A percentile compares a stretch with the other conserved stretches of the same genome.
Evolutionary conservation across 2,888 invertebrate genomes (phyloP).

Genomic region (Plebejus argus): DNA sequence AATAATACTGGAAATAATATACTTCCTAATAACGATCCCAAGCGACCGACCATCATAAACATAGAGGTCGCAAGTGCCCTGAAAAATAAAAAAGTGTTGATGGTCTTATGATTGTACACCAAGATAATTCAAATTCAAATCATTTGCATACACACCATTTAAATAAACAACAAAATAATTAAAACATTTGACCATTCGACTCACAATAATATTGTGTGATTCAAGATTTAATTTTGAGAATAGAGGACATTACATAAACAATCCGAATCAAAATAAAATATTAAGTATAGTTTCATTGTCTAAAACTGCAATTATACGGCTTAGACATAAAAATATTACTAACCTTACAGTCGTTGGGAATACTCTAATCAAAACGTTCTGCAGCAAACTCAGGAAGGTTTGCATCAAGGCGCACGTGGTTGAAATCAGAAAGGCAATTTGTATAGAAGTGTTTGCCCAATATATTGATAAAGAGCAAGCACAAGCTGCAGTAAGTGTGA

Average conservation of each 20-base stretch:
- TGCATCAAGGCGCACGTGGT: slow-evolving; percentile 55
- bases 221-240: too few relatives aligned
- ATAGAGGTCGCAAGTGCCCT: slow-evolving; percentile 55
- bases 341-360: slow-evolving; percentile 60
- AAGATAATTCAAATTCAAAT: not conserved
- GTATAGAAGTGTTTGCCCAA: slow-evolving; percentile 53
- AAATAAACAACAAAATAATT: too few relatives aligned
- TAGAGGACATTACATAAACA: too few relatives aligned
- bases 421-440: slow-evolving; percentile 54
- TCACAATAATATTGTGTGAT: too few relatives aligned
- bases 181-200: too few relatives aligned
- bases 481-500: slow-evolving; percentile 47
- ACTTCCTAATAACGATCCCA: slow-evolving; percentile 56
- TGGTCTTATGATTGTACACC: too few relatives aligned
- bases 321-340: slow-evolving; percentile 10
- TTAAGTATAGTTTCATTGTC: too few relatives aligned
- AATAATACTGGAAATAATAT: slow-evolving; percentile 56
- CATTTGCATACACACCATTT: too few relatives aligned
- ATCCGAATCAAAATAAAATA: too few relatives aligned
- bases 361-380: slow-evolving; percentile 53
- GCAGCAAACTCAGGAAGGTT: slow-evolving; percentile 51
- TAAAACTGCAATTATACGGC: too few relatives aligned
- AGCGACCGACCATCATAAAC: slow-evolving; percentile 53
- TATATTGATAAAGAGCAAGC: slow-evolving; percentile 50
- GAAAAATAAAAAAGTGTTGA: slow-evolving; percentile 41